Evolutionary conservation across 2,888 invertebrate genomes (phyloP), one percentile per base, ranked within the genome.

Genomic region (Xestia c-nigrum): DNA sequence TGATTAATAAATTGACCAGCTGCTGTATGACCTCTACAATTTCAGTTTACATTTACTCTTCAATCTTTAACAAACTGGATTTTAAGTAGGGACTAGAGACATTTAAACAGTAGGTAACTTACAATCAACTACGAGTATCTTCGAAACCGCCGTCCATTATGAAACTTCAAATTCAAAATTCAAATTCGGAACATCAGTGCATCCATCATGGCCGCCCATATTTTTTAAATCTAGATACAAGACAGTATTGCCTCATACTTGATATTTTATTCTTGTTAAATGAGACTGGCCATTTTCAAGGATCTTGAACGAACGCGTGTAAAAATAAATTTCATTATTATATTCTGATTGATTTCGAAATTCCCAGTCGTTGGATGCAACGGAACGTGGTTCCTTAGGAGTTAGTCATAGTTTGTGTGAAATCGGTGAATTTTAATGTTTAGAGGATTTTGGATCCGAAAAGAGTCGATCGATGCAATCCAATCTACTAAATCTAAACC

Each of bases 261-360:
- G 76, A 79, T 80, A 85, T 75, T 68, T 70, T 77, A 64, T 69
- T 70, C 16, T 70, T 72, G 40, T 55, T 72, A n/a, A 65, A 80
- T 75, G 74, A 71, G 76, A 86, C 71, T 83, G 78, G 76, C 66
- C 21, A 76, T 68, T 72, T 76, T 75, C 84, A 83, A 85, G 85
- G 85, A 74, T 68, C 14, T 50, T 72, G 14, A 72, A 76, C 16
- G 24, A n/a, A 67, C 40, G 40, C 9, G 5, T 40, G 38, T 66
- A 21, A 68, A 74, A 80, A 46, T 69, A 43, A n/a, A 46, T 63
- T 66, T 21, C 9, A 66, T 75, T 65, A 38, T 40, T 64, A 47
- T 66, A 43, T 24, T 76, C 21, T 55, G 65, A 82, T 81, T 71
- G 55, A 64, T 79, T 82, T 82, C 43, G n/a, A 19, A 70, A 82